phyloP scores from a whole-genome alignment of 2,888 invertebrate genomes.

The Sturmia bella region DNA sequence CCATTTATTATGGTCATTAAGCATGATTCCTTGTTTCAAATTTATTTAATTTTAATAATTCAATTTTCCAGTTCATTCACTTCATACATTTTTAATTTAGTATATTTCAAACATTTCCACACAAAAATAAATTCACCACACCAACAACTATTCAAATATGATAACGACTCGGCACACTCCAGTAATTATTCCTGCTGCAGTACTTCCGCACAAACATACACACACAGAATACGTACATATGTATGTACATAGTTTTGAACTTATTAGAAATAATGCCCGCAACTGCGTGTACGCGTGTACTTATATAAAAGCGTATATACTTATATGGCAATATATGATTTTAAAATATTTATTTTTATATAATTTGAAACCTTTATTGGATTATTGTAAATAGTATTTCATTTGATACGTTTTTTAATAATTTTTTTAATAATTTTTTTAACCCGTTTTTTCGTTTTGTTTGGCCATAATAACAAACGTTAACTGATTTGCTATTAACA shows the following conservation, averaged over 20 bases:
- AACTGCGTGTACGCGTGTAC: too few species aligned
- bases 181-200: background rate
- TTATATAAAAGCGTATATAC: too few species aligned
- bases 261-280: too few species aligned
- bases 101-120: background rate
- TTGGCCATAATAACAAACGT: conserved; percentile 72
- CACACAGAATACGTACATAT: background rate
- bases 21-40: background rate
- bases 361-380: conserved; percentile 4
- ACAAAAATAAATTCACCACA: conserved; percentile 22
- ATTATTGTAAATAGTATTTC: background rate
- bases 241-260: background rate
- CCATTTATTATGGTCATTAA: too few species aligned
- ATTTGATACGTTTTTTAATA: conserved; percentile 3
- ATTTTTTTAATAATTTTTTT: conserved; percentile 15
- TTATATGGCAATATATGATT: too few species aligned
- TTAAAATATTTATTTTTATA: background rate
- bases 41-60: conserved; percentile 15
- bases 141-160: background rate
- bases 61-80: conserved; percentile 56
- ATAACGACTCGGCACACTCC: conserved; percentile 23
- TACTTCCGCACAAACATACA: too few species aligned
- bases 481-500: conserved; percentile 70
- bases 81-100: conserved; percentile 30
- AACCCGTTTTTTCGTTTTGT: conserved; percentile 59